Evolutionary conservation across 2,888 invertebrate species (phyloP).

Genomic region (Philonicus albiceps): DNA sequence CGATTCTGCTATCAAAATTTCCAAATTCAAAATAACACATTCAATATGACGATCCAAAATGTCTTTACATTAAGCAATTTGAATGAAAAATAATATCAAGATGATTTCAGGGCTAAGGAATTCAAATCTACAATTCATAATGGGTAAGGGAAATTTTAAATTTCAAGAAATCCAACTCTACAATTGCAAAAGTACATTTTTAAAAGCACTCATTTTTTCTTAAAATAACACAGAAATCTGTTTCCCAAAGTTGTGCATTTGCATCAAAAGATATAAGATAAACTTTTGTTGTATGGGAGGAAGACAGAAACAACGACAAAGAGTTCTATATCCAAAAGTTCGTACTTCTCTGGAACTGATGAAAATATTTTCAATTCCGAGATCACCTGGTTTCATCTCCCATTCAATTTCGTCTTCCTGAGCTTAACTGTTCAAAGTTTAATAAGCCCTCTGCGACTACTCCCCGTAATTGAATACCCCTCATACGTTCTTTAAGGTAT

Average conservation of each 20-base stretch:
- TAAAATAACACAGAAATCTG: neutral
- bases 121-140: no score
- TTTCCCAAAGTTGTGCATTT: neutral
- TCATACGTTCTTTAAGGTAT: neutral
- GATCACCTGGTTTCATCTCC: neutral
- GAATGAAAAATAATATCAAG: no score
- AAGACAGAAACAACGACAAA: neutral
- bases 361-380: neutral
- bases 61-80: no score
- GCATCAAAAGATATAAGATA: neutral
- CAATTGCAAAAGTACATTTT: no score
- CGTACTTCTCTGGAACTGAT: neutral
- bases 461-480: neutral
- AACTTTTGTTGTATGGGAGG: neutral
- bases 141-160: no score
- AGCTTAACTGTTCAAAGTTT: neutral
- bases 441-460: neutral
- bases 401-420: neutral
- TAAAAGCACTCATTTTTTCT: neutral
- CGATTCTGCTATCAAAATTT: no score
- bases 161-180: no score
- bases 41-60: no score
- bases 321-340: neutral
- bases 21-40: no score
- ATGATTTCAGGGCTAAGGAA: no score